Conservation (phyloP, 2,888 invertebrate species). For the Thalpophila matura region DNA sequence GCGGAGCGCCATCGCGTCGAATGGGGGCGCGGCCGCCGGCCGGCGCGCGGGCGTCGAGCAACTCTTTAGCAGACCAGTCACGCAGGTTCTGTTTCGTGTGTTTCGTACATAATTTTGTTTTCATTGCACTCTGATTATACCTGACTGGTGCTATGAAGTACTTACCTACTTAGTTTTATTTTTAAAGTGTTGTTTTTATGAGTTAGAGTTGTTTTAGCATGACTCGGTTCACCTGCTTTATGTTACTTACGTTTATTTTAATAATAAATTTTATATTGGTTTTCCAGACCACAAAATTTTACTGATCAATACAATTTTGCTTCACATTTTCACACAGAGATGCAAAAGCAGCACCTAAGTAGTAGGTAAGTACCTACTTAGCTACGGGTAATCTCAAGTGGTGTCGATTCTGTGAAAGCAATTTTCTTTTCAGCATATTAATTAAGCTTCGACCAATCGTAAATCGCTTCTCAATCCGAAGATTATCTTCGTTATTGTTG, state of each 20-base stretch:
- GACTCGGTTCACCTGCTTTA: neutral
- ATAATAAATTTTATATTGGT: too few relatives aligned
- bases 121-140: slow-evolving; percentile 52
- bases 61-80: slow-evolving; percentile 80
- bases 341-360: too few relatives aligned
- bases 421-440: too few relatives aligned
- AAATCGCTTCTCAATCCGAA: too few relatives aligned
- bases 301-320: too few relatives aligned
- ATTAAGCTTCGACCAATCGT: too few relatives aligned
- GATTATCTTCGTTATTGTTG: too few relatives aligned
- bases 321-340: too few relatives aligned
- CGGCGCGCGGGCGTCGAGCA: slow-evolving; percentile 56
- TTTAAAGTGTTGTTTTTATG: neutral
- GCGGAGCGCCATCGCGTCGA: slow-evolving; percentile 85
- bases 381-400: too few relatives aligned
- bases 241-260: neutral
- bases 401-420: too few relatives aligned
- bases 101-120: slow-evolving; percentile 67
- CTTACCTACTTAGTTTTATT: neutral
- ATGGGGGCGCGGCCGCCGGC: slow-evolving; percentile 78
- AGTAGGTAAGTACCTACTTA: too few relatives aligned
- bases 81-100: slow-evolving; percentile 75
- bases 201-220: neutral
- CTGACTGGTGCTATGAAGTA: slow-evolving; percentile 4
- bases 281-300: too few relatives aligned